Conservation (phyloP, 2,113 vertebrate species). For the Spilogale gracilis region DNA sequence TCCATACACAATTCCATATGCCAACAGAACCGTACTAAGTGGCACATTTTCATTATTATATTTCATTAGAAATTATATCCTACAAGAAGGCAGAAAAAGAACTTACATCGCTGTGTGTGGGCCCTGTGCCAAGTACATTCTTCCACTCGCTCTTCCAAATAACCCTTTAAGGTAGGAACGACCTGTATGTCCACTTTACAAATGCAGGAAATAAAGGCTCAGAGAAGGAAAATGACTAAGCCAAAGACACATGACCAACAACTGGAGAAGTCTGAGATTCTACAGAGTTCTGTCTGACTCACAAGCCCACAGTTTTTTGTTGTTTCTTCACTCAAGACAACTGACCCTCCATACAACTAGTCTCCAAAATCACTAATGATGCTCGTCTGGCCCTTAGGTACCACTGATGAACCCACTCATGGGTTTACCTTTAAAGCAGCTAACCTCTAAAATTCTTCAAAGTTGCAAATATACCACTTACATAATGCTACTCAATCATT, state of each 20-base stretch:
- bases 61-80: neutral
- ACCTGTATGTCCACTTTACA: neutral
- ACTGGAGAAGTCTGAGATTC: neutral
- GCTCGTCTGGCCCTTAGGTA: neutral
- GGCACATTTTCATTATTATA: neutral
- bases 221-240: neutral
- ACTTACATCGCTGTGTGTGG: neutral
- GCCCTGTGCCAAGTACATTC: neutral
- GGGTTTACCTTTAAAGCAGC: neutral
- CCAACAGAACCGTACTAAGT: neutral
- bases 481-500: neutral
- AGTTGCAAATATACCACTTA: neutral
- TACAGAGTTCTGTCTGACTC: neutral
- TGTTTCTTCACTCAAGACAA: neutral
- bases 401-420: neutral
- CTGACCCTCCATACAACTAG: neutral
- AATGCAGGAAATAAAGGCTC: neutral
- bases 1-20: neutral
- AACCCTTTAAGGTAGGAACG: neutral
- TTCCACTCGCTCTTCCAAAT: neutral
- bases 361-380: neutral
- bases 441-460: constrained; percentile 43
- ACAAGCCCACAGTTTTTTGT: neutral
- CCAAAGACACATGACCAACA: neutral
- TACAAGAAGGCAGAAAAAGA: neutral